Conservation (phyloP, 1,140 invertebrate genomes). For the Zaprionus vittiger region DNA sequence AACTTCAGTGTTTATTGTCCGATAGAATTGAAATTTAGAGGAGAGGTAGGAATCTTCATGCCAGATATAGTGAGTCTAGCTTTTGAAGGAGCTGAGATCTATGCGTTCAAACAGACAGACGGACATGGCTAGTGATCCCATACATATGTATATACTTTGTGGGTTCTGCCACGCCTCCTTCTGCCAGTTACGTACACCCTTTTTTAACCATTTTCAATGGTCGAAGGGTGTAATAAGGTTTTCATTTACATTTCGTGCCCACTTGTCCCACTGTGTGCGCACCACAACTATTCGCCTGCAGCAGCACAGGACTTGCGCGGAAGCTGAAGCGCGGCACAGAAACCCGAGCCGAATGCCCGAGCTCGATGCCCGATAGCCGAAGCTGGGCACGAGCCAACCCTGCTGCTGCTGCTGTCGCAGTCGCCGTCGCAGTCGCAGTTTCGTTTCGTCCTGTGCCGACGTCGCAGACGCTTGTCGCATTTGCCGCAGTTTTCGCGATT, state of each 20-base stretch:
- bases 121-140: too few relatives aligned
- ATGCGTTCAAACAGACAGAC: too few relatives aligned
- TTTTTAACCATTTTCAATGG: too few relatives aligned
- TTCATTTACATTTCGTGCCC: not conserved
- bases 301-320: conserved; percentile 72
- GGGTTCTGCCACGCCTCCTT: too few relatives aligned
- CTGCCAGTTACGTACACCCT: too few relatives aligned
- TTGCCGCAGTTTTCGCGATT: conserved; percentile 47
- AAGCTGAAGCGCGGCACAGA: conserved; percentile 50
- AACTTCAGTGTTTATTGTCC: too few relatives aligned
- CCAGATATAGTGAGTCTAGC: too few relatives aligned
- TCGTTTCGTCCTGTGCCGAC: conserved; percentile 45
- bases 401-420: conserved; percentile 24
- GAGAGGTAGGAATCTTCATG: too few relatives aligned
- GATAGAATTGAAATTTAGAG: too few relatives aligned
- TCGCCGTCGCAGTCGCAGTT: conserved; percentile 40
- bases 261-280: conserved; percentile 28
- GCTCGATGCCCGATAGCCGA: conserved; percentile 8
- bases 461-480: conserved; percentile 15
- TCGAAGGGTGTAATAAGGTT: too few relatives aligned
- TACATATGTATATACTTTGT: too few relatives aligned
- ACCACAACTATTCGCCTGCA: conserved; percentile 17
- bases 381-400: conserved; percentile 27
- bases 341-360: not conserved
- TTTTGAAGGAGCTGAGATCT: too few relatives aligned